Percentiles rank a stretch among this genome's conserved stretches.
These are phyloP conservation scores for Acipenser transmontanus DNA, from an alignment of 2,797 vertebrate species.

Conservation along the genomic window DNA sequence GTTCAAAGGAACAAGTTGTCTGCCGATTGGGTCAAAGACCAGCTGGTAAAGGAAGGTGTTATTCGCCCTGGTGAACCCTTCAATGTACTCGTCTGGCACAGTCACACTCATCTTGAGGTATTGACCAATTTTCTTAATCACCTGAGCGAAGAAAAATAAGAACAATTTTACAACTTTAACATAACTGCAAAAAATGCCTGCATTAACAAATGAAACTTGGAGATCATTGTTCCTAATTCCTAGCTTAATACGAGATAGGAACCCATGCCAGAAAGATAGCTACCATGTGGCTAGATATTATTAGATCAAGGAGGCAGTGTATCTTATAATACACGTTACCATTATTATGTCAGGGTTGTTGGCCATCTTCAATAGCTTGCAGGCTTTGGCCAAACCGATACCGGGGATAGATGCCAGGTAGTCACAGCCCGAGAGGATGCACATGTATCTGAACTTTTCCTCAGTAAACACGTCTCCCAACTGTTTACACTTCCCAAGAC, in stretches of 20 bases:
- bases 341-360: slow-evolving; percentile 89
- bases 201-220: too few species aligned
- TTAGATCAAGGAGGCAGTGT: too few species aligned
- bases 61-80: slow-evolving; percentile 84
- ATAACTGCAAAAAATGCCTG: not conserved
- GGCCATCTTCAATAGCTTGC: slow-evolving; percentile 79
- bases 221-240: too few species aligned
- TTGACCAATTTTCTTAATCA: slow-evolving; percentile 92
- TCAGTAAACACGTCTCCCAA: slow-evolving; percentile 89
- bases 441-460: slow-evolving; percentile 96
- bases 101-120: slow-evolving; percentile 86
- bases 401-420: slow-evolving; percentile 89
- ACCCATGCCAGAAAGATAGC: too few species aligned
- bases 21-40: slow-evolving; percentile 83
- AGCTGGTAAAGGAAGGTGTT: slow-evolving; percentile 96
- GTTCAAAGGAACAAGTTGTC: slow-evolving; percentile 83
- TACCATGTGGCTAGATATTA: too few species aligned
- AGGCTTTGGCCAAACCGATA: slow-evolving; percentile 90
- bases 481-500: slow-evolving; percentile 82
- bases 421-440: slow-evolving; percentile 94
- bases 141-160: slow-evolving; percentile 47
- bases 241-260: too few species aligned
- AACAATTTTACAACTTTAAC: not conserved
- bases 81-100: slow-evolving; percentile 78
- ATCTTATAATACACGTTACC: slow-evolving; percentile 50